phyloP scores from a whole-genome alignment of 2,113 vertebrate species.

The Rhea americana region DNA sequence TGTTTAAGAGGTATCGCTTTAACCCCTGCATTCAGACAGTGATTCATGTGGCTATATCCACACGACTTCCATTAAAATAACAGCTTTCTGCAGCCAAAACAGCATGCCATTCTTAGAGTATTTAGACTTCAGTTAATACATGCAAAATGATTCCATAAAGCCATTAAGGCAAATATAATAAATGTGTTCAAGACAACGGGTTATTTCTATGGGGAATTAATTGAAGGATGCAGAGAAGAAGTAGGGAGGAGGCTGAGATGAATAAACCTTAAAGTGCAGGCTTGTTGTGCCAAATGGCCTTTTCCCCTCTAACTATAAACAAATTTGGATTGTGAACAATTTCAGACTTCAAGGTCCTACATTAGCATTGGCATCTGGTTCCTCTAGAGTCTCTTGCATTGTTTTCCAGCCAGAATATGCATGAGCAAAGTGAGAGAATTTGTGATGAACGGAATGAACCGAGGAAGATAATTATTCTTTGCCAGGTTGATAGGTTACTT shows the following conservation, averaged over 20 bases:
- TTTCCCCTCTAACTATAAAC: slow-evolving; percentile 7
- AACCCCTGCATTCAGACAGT: background rate
- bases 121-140: slow-evolving; percentile 31
- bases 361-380: background rate
- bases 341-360: background rate
- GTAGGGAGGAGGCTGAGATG: background rate
- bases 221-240: background rate
- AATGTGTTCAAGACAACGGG: slow-evolving; percentile 7
- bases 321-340: background rate
- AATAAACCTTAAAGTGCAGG: slow-evolving; percentile 5
- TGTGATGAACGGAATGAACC: background rate
- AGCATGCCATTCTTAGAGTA: background rate
- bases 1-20: background rate
- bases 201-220: slow-evolving; percentile 8
- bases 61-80: slow-evolving; percentile 31
- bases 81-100: slow-evolving; percentile 14
- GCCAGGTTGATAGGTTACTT: background rate
- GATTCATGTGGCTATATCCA: background rate
- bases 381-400: accelerated
- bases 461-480: background rate
- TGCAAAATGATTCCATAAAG: slow-evolving; percentile 21
- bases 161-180: slow-evolving; percentile 34
- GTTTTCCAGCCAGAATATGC: background rate
- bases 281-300: slow-evolving; percentile 20
- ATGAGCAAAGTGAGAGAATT: background rate